Percentiles rank a stretch among this genome's conserved stretches.
phyloP scores from a whole-genome alignment of 2,888 invertebrate genomes.

The Drosophila fulvimacula region DNA sequence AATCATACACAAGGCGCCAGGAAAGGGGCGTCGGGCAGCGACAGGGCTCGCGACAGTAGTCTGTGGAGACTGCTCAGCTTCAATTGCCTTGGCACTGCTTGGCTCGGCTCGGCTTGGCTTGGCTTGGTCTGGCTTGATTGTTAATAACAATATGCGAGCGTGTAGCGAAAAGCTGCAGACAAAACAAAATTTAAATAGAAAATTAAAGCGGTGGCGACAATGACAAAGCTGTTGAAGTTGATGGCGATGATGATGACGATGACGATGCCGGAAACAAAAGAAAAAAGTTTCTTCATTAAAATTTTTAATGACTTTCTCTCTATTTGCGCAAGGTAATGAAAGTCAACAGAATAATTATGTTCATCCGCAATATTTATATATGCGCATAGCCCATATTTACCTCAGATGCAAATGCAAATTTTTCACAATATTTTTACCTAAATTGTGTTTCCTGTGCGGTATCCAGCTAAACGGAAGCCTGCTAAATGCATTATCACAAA shows the following conservation, averaged over 20 bases:
- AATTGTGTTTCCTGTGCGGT: slow-evolving; percentile 20
- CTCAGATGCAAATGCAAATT: slow-evolving; percentile 55
- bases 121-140: slow-evolving; percentile 44
- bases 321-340: slow-evolving; percentile 78
- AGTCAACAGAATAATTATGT: slow-evolving; percentile 75
- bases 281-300: slow-evolving; percentile 78
- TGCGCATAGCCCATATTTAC: slow-evolving; percentile 30
- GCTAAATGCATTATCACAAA: not conserved
- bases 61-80: slow-evolving; percentile 12
- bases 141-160: slow-evolving; percentile 69
- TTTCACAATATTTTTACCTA: slow-evolving; percentile 3
- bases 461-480: too few species aligned
- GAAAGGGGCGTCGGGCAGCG: too few species aligned
- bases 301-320: slow-evolving; percentile 76
- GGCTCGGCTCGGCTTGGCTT: slow-evolving; percentile 15
- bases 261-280: slow-evolving; percentile 65
- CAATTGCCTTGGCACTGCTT: slow-evolving; percentile 10
- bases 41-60: slow-evolving; percentile 8
- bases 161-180: slow-evolving; percentile 48
- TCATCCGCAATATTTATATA: slow-evolving; percentile 41
- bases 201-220: slow-evolving; percentile 59
- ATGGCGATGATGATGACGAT: slow-evolving; percentile 35
- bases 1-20: slow-evolving; percentile 64
- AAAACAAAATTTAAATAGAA: slow-evolving; percentile 79
- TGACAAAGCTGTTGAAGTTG: slow-evolving; percentile 31